A percentile compares a stretch with the other conserved stretches of the same genome.
These are phyloP conservation scores for Atta colombica DNA, from an alignment of 1,140 invertebrate species.

Conservation along the genomic window DNA sequence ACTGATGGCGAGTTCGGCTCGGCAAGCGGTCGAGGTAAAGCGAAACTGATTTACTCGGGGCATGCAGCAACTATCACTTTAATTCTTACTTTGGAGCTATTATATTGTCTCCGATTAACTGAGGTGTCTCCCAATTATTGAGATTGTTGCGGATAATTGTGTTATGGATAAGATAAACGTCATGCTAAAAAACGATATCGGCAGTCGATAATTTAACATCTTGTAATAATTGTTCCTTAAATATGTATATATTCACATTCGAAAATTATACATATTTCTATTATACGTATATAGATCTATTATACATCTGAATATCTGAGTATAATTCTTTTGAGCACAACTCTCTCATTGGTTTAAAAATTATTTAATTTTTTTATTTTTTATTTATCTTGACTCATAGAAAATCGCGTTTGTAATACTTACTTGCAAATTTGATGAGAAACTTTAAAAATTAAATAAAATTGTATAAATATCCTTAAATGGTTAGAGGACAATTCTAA, in stretches of 20 bases:
- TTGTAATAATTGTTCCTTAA: neutral
- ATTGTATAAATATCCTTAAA: no score
- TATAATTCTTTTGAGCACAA: no score
- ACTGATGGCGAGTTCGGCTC: constrained; percentile 16
- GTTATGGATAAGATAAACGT: neutral
- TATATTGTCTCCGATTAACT: constrained; percentile 27
- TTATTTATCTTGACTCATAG: no score
- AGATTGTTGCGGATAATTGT: constrained; percentile 37
- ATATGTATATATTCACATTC: no score
- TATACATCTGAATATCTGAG: no score
- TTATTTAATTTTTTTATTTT: no score
- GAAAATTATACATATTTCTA: no score
- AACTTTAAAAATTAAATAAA: no score
- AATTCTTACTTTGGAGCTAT: constrained; percentile 33
- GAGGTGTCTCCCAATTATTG: constrained; percentile 1
- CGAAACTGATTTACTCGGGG: constrained; percentile 42
- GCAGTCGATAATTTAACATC: neutral
- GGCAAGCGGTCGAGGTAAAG: neutral
- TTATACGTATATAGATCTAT: no score
- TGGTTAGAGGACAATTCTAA: neutral
- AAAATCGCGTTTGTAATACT: no score
- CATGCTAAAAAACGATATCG: neutral
- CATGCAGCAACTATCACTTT: constrained; percentile 33
- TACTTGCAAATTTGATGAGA: no score
- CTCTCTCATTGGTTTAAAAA: no score